Evolutionary conservation across 2,113 vertebrate genomes (phyloP).

Genomic region (pig (Sus scrofa)): T2T-Sscrofa CM000818.6:73036501-73037000

Average conservation of each 20-base stretch:
- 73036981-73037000: neutral
- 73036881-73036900: neutral
- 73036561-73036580: constrained; percentile 48
- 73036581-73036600: constrained; percentile 42
- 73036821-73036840: constrained; percentile 81
- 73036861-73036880: constrained; percentile 66
- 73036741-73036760: constrained; percentile 57
- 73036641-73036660: neutral
- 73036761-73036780: constrained; percentile 67
- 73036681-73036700: constrained; percentile 44
- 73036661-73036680: constrained; percentile 56
- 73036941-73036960: neutral
- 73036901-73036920: constrained; percentile 42
- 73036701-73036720: neutral
- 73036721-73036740: constrained; percentile 58
- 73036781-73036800: constrained; percentile 64
- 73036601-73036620: constrained; percentile 68
- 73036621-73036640: constrained; percentile 15
- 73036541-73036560: constrained; percentile 60
- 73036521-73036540: constrained; percentile 75
- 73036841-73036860: constrained; percentile 77
- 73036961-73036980: constrained; percentile 19
- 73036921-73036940: neutral
- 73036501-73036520: constrained; percentile 71
- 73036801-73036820: constrained; percentile 76